Evolutionary conservation across 2,888 invertebrate species (phyloP).

Genomic region (Sceliomorpha sp.): DNA sequence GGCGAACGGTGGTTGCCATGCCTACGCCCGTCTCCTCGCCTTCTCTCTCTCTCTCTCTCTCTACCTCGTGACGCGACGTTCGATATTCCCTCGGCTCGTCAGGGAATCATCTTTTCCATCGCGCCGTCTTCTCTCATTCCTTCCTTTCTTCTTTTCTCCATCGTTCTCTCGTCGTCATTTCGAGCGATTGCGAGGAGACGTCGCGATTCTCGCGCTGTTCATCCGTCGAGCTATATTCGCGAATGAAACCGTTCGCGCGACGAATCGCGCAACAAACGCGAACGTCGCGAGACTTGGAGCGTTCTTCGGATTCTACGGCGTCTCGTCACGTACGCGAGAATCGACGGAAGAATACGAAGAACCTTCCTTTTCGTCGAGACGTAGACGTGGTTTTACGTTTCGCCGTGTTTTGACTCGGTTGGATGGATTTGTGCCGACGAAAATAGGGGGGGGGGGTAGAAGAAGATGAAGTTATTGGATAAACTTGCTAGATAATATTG

Average conservation of each 20-base stretch:
- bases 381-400: no score
- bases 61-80: conserved; percentile 58
- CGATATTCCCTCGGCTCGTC: conserved; percentile 52
- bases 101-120: not conserved
- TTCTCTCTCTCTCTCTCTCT: conserved; percentile 37
- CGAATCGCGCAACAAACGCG: conserved; percentile 28
- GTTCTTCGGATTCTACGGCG: conserved; percentile 30
- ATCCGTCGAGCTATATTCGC: no score
- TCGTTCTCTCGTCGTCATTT: conserved; percentile 1
- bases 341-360: conserved; percentile 49
- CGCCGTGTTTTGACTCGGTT: no score
- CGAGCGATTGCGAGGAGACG: no score
- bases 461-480: no score
- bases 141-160: no score
- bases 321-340: conserved; percentile 50
- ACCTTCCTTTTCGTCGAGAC: conserved; percentile 28
- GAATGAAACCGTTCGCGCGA: conserved; percentile 17
- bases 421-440: no score
- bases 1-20: conserved; percentile 71
- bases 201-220: no score
- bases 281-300: conserved; percentile 15
- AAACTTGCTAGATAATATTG: no score
- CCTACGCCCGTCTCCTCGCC: conserved; percentile 66
- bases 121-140: no score
- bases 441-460: no score